phyloP scores from a whole-genome alignment of 2,797 vertebrate species.

The Scyliorhinus canicula region DNA sequence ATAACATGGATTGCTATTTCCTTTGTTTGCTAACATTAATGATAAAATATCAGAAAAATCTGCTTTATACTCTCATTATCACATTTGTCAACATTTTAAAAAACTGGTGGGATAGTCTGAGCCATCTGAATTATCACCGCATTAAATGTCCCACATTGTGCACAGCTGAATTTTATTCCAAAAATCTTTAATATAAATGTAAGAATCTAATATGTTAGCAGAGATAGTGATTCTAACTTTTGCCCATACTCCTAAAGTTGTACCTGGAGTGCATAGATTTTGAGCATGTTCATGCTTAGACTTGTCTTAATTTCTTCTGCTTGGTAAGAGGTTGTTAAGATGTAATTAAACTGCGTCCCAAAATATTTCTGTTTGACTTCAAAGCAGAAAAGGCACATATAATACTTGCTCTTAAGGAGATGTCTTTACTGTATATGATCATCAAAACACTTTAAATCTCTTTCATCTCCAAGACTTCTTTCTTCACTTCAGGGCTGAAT shows the following conservation, averaged over 20 bases:
- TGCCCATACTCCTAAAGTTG: background rate
- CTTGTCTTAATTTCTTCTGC: background rate
- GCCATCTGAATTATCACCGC: background rate
- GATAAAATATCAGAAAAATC: background rate
- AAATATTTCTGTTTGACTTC: background rate
- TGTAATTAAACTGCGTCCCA: background rate
- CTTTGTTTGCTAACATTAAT: background rate
- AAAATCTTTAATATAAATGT: background rate
- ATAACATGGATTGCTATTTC: background rate
- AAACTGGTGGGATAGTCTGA: background rate
- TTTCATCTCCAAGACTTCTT: background rate
- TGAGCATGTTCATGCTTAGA: background rate
- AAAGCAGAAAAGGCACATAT: background rate
- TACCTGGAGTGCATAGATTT: background rate
- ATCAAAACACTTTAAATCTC: background rate
- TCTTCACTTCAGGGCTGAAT: background rate
- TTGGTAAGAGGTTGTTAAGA: background rate
- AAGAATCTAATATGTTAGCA: background rate
- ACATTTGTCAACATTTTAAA: background rate
- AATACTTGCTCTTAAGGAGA: background rate
- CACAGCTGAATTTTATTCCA: background rate
- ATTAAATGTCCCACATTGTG: background rate
- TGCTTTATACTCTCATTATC: background rate
- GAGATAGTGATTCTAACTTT: background rate
- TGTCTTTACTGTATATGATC: background rate